A percentile compares a stretch with the other conserved stretches of the same genome.
Evolutionary conservation across 2,797 vertebrate genomes (phyloP).

Genomic region (Protosalanx chinensis): DNA sequence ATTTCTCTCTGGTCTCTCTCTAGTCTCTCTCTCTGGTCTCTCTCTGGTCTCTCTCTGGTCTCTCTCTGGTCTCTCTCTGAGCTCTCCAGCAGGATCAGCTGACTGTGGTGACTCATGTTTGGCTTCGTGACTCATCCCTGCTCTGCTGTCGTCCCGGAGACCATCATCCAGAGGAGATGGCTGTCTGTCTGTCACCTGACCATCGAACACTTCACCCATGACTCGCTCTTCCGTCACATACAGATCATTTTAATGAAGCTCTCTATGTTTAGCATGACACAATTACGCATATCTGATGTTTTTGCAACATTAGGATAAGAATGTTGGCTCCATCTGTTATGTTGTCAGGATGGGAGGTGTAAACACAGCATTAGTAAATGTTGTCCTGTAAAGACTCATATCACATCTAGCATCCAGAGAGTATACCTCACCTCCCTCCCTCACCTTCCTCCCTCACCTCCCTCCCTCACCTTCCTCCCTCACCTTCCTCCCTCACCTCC

Average conservation of each 20-base stretch:
- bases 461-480: no score
- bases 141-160: slow-evolving; percentile 46
- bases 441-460: no score
- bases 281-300: slow-evolving; percentile 30
- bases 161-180: slow-evolving; percentile 35
- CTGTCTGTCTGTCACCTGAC: slow-evolving; percentile 45
- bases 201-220: slow-evolving; percentile 34
- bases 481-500: no score
- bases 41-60: slow-evolving; percentile 20
- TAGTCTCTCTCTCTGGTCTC: no score
- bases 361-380: slow-evolving; percentile 55
- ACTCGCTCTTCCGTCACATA: slow-evolving; percentile 18
- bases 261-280: slow-evolving; percentile 40
- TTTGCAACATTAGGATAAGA: slow-evolving; percentile 25
- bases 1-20: no score
- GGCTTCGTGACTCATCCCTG: slow-evolving; percentile 55
- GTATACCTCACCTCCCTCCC: slow-evolving; percentile 33
- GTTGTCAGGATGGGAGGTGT: slow-evolving; percentile 13
- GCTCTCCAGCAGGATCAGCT: slow-evolving; percentile 35
- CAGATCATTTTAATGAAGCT: slow-evolving; percentile 33
- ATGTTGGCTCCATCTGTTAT: no score
- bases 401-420: slow-evolving; percentile 31
- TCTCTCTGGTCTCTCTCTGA: slow-evolving; percentile 17
- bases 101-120: slow-evolving; percentile 52
- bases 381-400: slow-evolving; percentile 41